Conservation (phyloP, 1,140 invertebrate genomes). For the Ridgeia piscesae region DNA sequence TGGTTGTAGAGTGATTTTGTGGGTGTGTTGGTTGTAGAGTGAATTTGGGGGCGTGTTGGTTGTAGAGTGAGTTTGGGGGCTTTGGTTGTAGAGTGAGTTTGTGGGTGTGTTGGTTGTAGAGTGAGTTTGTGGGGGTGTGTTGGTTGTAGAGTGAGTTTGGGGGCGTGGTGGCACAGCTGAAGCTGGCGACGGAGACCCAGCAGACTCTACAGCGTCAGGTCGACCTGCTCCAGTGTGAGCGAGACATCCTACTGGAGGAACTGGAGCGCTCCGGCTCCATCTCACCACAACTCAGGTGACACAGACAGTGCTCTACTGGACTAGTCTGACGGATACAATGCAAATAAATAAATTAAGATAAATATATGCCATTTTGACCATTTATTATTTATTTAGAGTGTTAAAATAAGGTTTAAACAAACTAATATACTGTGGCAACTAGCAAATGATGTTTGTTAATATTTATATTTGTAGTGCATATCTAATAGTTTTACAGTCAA, state of each 20-base stretch:
- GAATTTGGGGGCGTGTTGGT: not conserved
- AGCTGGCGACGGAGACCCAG: slow-evolving; percentile 35
- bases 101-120: not conserved
- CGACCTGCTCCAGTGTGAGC: slow-evolving; percentile 38
- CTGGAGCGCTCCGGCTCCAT: slow-evolving; percentile 43
- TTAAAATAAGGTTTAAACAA: too few relatives aligned
- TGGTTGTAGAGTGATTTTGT: not conserved
- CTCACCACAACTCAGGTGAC: slow-evolving; percentile 29
- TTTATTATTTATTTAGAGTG: too few relatives aligned
- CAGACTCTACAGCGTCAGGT: slow-evolving; percentile 40
- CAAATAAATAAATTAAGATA: too few relatives aligned
- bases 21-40: not conserved
- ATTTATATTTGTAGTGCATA: too few relatives aligned
- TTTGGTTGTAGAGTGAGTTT: not conserved
- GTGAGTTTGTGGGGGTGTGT: not conserved
- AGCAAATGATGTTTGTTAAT: too few relatives aligned
- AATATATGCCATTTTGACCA: too few relatives aligned
- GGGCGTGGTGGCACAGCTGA: slow-evolving; percentile 29
- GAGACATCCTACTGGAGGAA: slow-evolving; percentile 46
- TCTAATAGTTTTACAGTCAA: too few relatives aligned
- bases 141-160: slow-evolving; percentile 34
- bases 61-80: not conserved
- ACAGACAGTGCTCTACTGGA: not conserved
- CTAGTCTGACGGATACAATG: not conserved
- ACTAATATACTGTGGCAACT: too few relatives aligned